Base-by-base conservation (phyloP, 2,797 vertebrate species). In the Gobio occitaniae region DNA sequence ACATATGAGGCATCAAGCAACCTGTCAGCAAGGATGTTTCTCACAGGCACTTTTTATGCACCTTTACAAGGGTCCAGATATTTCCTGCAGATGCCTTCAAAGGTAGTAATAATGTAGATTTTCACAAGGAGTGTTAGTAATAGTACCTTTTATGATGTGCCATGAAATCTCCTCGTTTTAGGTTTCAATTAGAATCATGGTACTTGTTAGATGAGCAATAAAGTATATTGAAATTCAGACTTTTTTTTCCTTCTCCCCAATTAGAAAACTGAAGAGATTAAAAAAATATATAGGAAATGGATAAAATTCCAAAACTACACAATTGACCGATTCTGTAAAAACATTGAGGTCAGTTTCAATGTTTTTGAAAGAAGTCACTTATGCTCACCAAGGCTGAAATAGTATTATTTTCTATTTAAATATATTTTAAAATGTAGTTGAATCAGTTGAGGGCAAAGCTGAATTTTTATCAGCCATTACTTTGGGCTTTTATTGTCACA, bases 1-100 rank as follows among this genome's bases (percentile, higher is more conserved):
- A 82, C 87, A 92, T 93, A 87, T 90, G 85, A 80, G 86, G 72
- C 91, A 91, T 91, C 89, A 89, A 87, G 90, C 87, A 88, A 86
- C 86, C 89, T 88, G 86, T 88, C 87, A 83, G 83, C 79, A 80
- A 70, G 19, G 21, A 52, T 50, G 48, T 80, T 65, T 72, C 25
- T 77, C 77, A 76, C 13, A 41, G 48, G 19, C 11, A 54, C 6
- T 65, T 32, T 79, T 79, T 79, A 79, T 50, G 78, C 44, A 66
- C 41, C 25, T 41, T 80, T 68, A 41, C 54, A 78, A 52, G 32
- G 38, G 32, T 75, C 8, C 2, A 29, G 19, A 66, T 75, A 47
- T 69, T 44, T 76, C 36, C 5, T 17, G 21, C 41, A 41, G 47
- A 38, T 41, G 48, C 21, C 36, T 21, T 54, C 38, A 47, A 48